Conservation (phyloP, 2,888 invertebrate genomes). For the Quadroppia sp. region DNA sequence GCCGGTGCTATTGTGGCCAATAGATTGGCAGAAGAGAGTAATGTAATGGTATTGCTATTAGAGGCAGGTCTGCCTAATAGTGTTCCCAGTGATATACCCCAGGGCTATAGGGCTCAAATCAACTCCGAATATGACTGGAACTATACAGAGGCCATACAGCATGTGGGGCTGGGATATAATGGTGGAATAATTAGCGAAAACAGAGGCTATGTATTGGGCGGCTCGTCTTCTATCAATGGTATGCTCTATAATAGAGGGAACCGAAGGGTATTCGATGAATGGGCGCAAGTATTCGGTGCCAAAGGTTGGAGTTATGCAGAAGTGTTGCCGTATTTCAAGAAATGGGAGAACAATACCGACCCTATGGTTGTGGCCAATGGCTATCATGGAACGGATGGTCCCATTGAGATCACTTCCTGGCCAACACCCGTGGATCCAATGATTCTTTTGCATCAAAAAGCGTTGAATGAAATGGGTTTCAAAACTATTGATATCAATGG, state of each 20-base stretch:
- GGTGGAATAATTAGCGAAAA: neutral
- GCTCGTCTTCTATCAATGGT: neutral
- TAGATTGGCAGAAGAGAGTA: neutral
- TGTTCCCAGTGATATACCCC: neutral
- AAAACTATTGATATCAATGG: constrained; percentile 5
- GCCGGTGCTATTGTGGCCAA: neutral
- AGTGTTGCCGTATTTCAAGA: constrained; percentile 72
- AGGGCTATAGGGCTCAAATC: neutral
- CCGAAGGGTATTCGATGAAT: neutral
- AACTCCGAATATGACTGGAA: constrained; percentile 1
- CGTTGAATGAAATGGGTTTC: neutral
- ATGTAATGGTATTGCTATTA: neutral
- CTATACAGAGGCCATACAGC: neutral
- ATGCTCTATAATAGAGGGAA: neutral
- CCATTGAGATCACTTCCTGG: neutral
- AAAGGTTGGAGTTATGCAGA: constrained; percentile 81
- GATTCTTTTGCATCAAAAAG: neutral
- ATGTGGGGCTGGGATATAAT: neutral
- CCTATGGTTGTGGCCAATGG: too few relatives aligned
- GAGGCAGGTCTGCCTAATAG: neutral
- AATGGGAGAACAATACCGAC: constrained; percentile 53
- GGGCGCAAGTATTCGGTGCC: constrained; percentile 68
- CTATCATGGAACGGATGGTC: constrained; percentile 39
- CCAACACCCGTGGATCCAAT: neutral
- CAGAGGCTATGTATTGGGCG: neutral